Percentiles rank a stretch among this genome's conserved stretches.
phyloP scores from a whole-genome alignment of 1,140 invertebrate genomes.

The Himalopsyche phryganea region DNA sequence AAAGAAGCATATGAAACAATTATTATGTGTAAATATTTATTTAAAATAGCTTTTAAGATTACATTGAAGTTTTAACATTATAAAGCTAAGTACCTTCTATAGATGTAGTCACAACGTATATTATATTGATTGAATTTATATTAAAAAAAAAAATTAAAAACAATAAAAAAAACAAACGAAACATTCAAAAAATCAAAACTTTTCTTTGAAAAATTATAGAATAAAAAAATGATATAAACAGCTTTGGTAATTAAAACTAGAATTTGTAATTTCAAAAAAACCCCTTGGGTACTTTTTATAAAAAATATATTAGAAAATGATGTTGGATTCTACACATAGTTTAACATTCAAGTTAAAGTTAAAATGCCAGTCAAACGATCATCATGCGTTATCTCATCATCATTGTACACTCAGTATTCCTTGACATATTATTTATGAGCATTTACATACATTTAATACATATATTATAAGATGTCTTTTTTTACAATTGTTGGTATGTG shows the following conservation, averaged over 20 bases:
- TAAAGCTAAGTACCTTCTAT: constrained; percentile 35
- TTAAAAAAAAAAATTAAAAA: constrained; percentile 10
- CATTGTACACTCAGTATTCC: constrained; percentile 29
- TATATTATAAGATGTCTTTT: constrained; percentile 29
- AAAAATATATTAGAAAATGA: too few species aligned
- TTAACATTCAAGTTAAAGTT: too few species aligned
- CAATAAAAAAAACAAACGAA: constrained; percentile 4
- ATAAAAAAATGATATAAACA: neutral
- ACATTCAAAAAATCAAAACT: constrained; percentile 6
- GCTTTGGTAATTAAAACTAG: neutral
- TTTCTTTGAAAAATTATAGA: too few species aligned
- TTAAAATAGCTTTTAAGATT: constrained; percentile 31
- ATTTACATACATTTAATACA: constrained; percentile 29
- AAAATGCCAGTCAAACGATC: constrained; percentile 21
- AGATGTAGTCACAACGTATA: constrained; percentile 27
- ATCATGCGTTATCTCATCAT: constrained; percentile 17
- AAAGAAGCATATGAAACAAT: constrained; percentile 12
- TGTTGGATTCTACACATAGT: neutral
- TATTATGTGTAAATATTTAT: constrained; percentile 33
- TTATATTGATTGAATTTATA: constrained; percentile 23
- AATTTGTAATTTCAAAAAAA: neutral
- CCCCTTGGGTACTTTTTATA: neutral
- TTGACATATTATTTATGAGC: constrained; percentile 33
- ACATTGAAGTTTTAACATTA: constrained; percentile 26
- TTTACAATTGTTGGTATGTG: constrained; percentile 28